Evolutionary conservation across 2,113 vertebrate genomes (phyloP), one percentile per base, ranked within the genome.

Genomic region (Toxotes chatareus): DNA sequence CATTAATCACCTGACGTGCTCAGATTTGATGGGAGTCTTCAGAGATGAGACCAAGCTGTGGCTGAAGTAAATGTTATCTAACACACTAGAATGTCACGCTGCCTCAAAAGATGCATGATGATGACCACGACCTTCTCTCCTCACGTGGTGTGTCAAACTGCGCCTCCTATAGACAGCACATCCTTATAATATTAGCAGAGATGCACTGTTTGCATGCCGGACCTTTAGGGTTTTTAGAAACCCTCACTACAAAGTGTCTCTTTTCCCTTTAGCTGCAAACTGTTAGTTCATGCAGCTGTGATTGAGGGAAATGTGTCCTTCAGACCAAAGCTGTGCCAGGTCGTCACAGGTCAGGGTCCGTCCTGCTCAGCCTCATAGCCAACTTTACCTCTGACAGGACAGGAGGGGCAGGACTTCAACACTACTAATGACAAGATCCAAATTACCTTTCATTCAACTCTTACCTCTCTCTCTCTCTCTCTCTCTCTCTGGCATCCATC

Each of bases 1-100:
- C 66, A 73, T 82, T 69, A 73, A 66, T 86, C 82, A 72, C 36
- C 27, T 27, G 77, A 77, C n/a, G 82, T 59, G 80, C 19, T 73
- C 72, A 34, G 34, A 73, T 68, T 47, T 68, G 40, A 32, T 40
- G 71, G 42, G 36, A 80, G 51, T 67, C 78, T 74, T 81, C 42
- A 63, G 40, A 64, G 77, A 73, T 27, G 62, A 71, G 36, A 40
- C 14, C 1, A 59, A 78, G 36, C 68, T 80, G 67, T 60, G 60
- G 40, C 64, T 66, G 27, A 27, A 27, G 27, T 27, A 65, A 57
- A 53, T 55, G 71, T 86, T 83, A 57, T 83, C 60, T 64, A 42
- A 67, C 60, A 59, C 17, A 2, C 31, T 56, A 0, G 12, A 27
- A 72, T 59, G 42, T 84, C 80, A 53, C 7, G 5, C 59, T 23